Base-by-base conservation (phyloP, 2,797 vertebrate genomes). In the Gorsachius magnificus region DNA sequence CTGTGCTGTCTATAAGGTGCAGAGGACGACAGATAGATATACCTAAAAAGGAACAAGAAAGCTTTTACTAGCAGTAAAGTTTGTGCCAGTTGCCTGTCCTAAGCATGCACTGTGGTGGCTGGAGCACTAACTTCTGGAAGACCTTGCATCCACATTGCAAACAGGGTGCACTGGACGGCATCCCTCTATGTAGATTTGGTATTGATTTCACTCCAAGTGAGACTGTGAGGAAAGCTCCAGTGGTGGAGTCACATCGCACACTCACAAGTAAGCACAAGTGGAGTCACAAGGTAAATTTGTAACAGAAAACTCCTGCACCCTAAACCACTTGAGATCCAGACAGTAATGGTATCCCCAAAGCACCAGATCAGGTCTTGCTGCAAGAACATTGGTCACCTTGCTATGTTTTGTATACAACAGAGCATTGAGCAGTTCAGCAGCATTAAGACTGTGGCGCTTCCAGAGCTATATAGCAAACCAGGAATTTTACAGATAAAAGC, bases 91-190 rank as follows among this genome's bases (percentile, higher is more conserved):
- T 83, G 29, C 41, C 63, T 35, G 31, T 35, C 46, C 54, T 48
- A 75, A 75, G 35, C 54, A 36, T 0, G 0, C 22, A 9, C 13
- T 29, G 19, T 4, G 1, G 1, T 10, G 8, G 17, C 14, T 53
- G 17, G 13, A 58, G 25, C 10, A n/a, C 17, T 36, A 58, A 45
- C 58, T 65, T 45, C 57, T 70, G 51, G 13, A 70, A 26, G 57
- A 64, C 33, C n/a, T 36, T 16, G 35, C 16, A 43, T 22, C 50
- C 19, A 17, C 33, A 16, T 6, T 36, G 24, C 38, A 29, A 65
- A 16, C 1, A 3, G 2, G 11, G 15, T 51, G 24, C 19, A 65
- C 36, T 13, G 50, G 24, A n/a, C 16, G 7, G 15, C 19, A 75
- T 6, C 29, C 4, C 6, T 3, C 20, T 25, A 68, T 12, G 25